A percentile compares a stretch with the other conserved stretches of the same genome.
Conservation (phyloP, 2,113 vertebrate genomes). For the Blennius ocellaris region DNA sequence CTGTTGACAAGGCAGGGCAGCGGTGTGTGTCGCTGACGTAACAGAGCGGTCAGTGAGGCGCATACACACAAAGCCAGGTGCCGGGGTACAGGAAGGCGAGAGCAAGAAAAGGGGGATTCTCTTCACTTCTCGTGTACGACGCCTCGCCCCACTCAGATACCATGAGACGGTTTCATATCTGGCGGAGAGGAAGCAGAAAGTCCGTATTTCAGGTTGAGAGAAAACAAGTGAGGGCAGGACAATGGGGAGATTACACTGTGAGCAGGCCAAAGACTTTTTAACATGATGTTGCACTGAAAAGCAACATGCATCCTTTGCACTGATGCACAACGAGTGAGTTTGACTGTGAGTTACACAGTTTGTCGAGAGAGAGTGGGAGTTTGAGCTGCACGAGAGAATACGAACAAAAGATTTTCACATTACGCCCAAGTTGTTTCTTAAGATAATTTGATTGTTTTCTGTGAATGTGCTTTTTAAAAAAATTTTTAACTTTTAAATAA, state of each 20-base stretch:
- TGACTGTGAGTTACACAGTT: constrained; percentile 18
- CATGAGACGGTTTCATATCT: constrained; percentile 52
- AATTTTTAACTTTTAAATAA: constrained; percentile 20
- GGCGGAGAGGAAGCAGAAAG: constrained; percentile 50
- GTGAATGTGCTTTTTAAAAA: not conserved
- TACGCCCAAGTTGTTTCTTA: not conserved
- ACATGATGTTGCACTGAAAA: not conserved
- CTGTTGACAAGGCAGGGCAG: constrained; percentile 68
- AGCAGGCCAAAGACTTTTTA: constrained; percentile 16
- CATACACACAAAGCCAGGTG: constrained; percentile 58
- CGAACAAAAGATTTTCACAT: constrained; percentile 37
- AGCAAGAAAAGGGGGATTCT: constrained; percentile 60
- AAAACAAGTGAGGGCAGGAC: constrained; percentile 43
- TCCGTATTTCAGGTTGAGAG: constrained; percentile 32
- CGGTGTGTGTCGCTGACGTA: constrained; percentile 63
- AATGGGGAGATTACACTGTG: constrained; percentile 21
- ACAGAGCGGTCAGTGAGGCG: constrained; percentile 45
- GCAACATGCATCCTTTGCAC: not conserved
- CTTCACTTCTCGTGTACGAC: constrained; percentile 72
- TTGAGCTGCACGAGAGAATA: not conserved
- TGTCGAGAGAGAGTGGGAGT: constrained; percentile 13
- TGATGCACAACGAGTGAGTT: not conserved
- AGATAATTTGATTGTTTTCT: not conserved
- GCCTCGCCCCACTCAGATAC: constrained; percentile 45
- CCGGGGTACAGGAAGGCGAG: constrained; percentile 22